These are phyloP conservation scores for Macaria notata DNA, from an alignment of 2,888 invertebrate genomes.

Conservation along the genomic window DNA sequence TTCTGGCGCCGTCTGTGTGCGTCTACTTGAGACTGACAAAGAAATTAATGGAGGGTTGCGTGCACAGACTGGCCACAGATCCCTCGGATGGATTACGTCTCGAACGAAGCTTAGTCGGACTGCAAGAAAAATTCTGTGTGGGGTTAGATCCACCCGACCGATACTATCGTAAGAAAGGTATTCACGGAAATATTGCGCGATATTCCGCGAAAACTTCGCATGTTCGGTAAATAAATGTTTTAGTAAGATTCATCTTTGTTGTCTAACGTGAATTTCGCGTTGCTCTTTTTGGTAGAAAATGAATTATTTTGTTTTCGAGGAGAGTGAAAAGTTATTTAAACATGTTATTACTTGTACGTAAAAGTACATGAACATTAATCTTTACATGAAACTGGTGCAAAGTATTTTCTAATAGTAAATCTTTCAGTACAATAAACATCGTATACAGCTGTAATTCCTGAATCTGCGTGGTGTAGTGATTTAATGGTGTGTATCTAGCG, in stretches of 20 bases:
- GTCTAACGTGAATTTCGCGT: too few relatives aligned
- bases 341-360: too few relatives aligned
- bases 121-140: slow-evolving; percentile 22
- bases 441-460: too few relatives aligned
- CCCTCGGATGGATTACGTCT: slow-evolving; percentile 19
- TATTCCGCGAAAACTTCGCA: slow-evolving; percentile 9
- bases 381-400: too few relatives aligned
- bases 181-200: slow-evolving; percentile 2
- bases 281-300: too few relatives aligned
- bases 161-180: slow-evolving; percentile 17
- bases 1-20: slow-evolving; percentile 20
- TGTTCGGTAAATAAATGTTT: not conserved
- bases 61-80: slow-evolving; percentile 16
- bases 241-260: not conserved
- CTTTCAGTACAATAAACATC: too few relatives aligned
- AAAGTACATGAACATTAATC: too few relatives aligned
- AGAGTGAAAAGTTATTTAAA: too few relatives aligned
- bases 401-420: too few relatives aligned
- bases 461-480: too few relatives aligned
- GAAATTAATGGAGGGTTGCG: slow-evolving; percentile 28
- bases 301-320: too few relatives aligned
- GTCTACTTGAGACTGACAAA: slow-evolving; percentile 24
- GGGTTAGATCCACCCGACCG: slow-evolving; percentile 17
- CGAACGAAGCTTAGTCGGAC: slow-evolving; percentile 20
- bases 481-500: too few relatives aligned